Evolutionary conservation across 2,888 invertebrate species (phyloP).

Genomic region (Heliconius charithonia): DNA sequence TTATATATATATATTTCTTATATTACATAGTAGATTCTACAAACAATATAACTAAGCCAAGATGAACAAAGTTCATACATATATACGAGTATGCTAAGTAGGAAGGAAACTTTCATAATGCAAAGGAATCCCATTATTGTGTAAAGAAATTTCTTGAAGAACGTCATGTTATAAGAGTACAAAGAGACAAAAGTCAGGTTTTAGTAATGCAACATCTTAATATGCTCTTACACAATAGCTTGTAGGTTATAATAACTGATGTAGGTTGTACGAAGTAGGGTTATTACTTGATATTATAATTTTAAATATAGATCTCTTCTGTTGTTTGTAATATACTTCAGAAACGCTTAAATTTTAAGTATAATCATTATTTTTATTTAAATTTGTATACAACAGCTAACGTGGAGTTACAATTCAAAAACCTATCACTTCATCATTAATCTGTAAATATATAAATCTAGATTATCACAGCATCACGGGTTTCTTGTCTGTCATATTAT

Average conservation of each 20-base stretch:
- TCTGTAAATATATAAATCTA: not conserved
- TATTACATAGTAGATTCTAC: no score
- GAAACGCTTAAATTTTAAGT: no score
- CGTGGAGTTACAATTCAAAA: not conserved
- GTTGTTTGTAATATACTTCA: no score
- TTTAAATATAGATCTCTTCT: no score
- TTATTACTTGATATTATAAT: not conserved
- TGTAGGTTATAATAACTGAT: constrained; percentile 6
- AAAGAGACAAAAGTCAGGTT: not conserved
- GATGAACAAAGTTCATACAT: not conserved
- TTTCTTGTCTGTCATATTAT: not conserved
- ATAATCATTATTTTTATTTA: no score
- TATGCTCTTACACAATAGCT: constrained; percentile 16
- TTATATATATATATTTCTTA: no score
- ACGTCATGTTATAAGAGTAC: constrained; percentile 13
- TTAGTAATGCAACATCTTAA: constrained; percentile 19
- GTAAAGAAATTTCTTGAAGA: constrained; percentile 17
- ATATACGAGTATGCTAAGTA: not conserved
- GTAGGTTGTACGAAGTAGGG: constrained; percentile 6
- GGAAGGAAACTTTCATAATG: not conserved
- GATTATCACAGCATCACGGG: not conserved
- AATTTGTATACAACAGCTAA: no score
- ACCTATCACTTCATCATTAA: no score
- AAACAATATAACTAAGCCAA: no score
- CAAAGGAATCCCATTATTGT: constrained; percentile 5